phyloP scores from a whole-genome alignment of 2,888 invertebrate species.

The Clepsis dumicolana region DNA sequence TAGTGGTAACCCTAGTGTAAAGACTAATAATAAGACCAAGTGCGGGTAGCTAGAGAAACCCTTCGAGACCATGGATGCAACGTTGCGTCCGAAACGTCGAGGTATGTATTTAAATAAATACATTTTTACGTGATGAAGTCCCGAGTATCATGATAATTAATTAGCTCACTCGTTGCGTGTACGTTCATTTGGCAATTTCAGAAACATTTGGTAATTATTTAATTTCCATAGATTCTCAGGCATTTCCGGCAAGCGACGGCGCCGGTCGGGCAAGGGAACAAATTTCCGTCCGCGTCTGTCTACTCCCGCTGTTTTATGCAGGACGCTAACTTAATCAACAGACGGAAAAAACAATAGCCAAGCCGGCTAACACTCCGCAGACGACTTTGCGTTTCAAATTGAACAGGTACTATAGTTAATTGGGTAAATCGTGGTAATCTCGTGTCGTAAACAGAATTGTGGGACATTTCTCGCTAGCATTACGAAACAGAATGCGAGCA shows the following conservation, averaged over 20 bases:
- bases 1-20: too few species aligned
- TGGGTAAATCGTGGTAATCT: slow-evolving; percentile 10
- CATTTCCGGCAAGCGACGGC: slow-evolving; percentile 59
- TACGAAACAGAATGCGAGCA: slow-evolving; percentile 21
- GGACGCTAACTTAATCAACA: slow-evolving; percentile 73
- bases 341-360: slow-evolving; percentile 52
- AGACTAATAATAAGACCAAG: too few species aligned
- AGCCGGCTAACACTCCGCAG: not conserved
- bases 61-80: too few species aligned
- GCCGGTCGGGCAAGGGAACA: slow-evolving; percentile 54
- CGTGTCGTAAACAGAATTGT: slow-evolving; percentile 18
- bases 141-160: too few species aligned
- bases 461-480: slow-evolving; percentile 13
- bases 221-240: slow-evolving; percentile 47
- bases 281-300: slow-evolving; percentile 65
- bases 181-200: not conserved
- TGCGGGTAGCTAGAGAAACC: too few species aligned
- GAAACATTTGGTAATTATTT: slow-evolving; percentile 34
- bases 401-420: slow-evolving; percentile 6
- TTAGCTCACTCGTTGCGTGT: not conserved
- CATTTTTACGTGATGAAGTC: too few species aligned
- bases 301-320: slow-evolving; percentile 54
- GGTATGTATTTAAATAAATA: too few species aligned
- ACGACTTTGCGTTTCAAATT: slow-evolving; percentile 1
- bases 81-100: too few species aligned